Evolutionary conservation across 2,888 invertebrate genomes (phyloP), one percentile per base, ranked within the genome.

Genomic region (Nephrocerus scutellatus): DNA sequence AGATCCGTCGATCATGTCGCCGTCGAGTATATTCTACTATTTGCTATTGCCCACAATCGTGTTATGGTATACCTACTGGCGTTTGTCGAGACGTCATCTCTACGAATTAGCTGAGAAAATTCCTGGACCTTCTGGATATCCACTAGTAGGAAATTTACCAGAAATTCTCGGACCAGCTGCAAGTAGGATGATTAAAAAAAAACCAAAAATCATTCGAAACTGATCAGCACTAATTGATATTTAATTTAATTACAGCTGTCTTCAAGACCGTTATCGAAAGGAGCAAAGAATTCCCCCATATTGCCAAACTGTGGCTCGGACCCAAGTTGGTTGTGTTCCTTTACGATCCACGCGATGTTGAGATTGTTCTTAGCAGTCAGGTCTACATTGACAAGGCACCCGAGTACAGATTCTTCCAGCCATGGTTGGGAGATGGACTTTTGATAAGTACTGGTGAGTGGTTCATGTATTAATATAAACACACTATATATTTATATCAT

Each of bases 371-470:
- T 14, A 82, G 84, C 60, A 86, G 85, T 52, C 80, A 84, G 56
- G 80, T 82, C 3, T 80, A 84, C 64, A 83, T 87, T 49, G 85
- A 86, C 69, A 87, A 87, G 63, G 79, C 85, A 16, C 70, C 76
- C 9, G 85, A 86, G 57, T 86, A 86, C 66, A 73, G 76, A 53
- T 83, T 85, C 71, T 85, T 87, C 68, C 77, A 84, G 57, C 86
- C 86, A 24, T 87, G 86, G 86, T 76, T 87, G 41, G 86, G 86
- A 59, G 77, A 86, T 54, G 86, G 86, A 55, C 77, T 86, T 7
- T 76, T 86, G 19, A 85, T 86, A 56, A 85, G 85, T 53, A 80
- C 82, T 49, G 86, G 86, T 79, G 62, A 63, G 63, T 62, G 23
- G 36, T 16, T 8, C 15, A 4, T 30, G 18, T 15, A 15, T 30